Evolutionary conservation across 2,888 invertebrate genomes (phyloP).

Genomic region (Siphlonurus alternatus): DNA sequence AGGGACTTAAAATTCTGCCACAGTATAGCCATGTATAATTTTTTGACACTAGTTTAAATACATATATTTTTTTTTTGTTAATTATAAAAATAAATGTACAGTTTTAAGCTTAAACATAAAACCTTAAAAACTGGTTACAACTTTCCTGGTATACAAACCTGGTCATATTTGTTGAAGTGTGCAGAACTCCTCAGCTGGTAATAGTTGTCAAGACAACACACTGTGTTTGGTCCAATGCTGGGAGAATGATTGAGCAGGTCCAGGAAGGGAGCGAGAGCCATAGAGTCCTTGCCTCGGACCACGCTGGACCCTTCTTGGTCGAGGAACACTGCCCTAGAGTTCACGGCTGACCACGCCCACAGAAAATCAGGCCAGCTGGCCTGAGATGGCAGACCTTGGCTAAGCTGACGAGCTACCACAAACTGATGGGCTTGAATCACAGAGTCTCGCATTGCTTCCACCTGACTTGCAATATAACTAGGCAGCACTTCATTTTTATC

Average conservation of each 20-base stretch:
- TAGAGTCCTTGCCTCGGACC: conserved; percentile 21
- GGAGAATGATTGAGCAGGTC: conserved; percentile 79
- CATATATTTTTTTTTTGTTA: too few relatives aligned
- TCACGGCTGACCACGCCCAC: conserved; percentile 73
- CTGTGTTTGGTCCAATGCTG: not conserved
- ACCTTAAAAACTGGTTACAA: too few relatives aligned
- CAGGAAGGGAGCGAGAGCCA: conserved; percentile 70
- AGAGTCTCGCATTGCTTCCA: conserved; percentile 33
- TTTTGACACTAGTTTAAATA: too few relatives aligned
- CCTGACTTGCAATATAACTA: conserved; percentile 33
- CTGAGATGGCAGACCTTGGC: not conserved
- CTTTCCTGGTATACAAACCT: too few relatives aligned
- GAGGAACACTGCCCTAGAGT: conserved; percentile 68
- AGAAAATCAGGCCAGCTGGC: conserved; percentile 35
- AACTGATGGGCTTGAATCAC: conserved; percentile 27
- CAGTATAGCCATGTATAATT: too few relatives aligned
- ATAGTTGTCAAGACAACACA: not conserved
- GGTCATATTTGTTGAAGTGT: not conserved
- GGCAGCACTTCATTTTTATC: conserved; percentile 40
- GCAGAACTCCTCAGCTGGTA: not conserved
- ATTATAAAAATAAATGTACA: too few relatives aligned
- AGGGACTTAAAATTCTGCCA: too few relatives aligned
- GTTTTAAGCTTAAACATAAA: too few relatives aligned
- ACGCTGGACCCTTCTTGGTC: conserved; percentile 34
- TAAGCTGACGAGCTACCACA: conserved; percentile 27